Base-by-base conservation (phyloP, 1,140 invertebrate species). In the Frieseomelitta varia region DNA sequence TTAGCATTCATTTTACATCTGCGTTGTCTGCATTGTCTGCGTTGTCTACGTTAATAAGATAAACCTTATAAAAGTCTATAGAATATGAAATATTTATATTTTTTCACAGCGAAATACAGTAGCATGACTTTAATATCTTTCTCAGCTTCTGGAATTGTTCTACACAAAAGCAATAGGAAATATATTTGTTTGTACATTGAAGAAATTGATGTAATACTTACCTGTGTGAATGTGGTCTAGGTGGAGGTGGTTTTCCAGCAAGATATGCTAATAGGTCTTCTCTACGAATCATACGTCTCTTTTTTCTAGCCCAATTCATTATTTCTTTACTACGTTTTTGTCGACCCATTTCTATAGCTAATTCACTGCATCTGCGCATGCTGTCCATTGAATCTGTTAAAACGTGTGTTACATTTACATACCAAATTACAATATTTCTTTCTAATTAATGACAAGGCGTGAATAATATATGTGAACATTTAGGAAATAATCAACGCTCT, bases 191-290 rank as follows among this genome's bases (percentile, higher is more conserved):
- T 24, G 55, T 27, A 19, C 39, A 24, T 12, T 24, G 63, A 61
- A 53, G 2, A 56, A 17, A n/a, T 14, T 15, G 1, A 68, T 27
- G 21, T 1, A 47, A 65, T 21, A 39, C 51, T 74, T 81, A 94
- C 93, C 94, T 93, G 89, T 94, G 93, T 17, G 94, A 88, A 85
- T 95, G 94, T 89, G 95, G 92, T 87, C 95, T 93, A 87, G 96
- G 95, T 88, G 97, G 97, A 80, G 96, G 95, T 91, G 95, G 96
- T 94, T 97, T 97, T 61, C 97, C 97, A 89, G 97, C 96, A 47
- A 98, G 95, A 95, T 97, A 98, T n/a, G 97, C 97, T 89, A 98
- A 95, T 39, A 98, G 94, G 92, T 98, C 97, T 92, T 98, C 97
- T 72, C 97, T 95, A 51, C 97, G 95, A 90, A 98, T 98, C 87